phyloP scores from a whole-genome alignment of 2,113 vertebrate genomes.

The Epinephelus lanceolatus region DNA sequence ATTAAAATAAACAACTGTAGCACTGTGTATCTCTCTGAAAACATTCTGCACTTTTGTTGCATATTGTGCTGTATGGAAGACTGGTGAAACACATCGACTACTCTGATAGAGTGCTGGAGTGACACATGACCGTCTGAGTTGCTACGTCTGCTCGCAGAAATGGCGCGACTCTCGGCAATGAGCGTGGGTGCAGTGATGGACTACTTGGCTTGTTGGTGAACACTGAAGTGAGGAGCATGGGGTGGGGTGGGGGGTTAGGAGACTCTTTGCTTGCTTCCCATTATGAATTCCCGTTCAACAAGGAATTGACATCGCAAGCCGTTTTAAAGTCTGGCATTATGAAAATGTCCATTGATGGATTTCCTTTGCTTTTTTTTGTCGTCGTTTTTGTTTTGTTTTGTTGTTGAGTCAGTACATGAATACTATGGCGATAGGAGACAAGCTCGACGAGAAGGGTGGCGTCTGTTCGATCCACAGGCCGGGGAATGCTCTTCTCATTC shows the following conservation, averaged over 20 bases:
- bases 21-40: conserved; percentile 59
- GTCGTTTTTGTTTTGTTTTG: conserved; percentile 37
- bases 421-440: conserved; percentile 74
- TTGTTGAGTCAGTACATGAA: conserved; percentile 65
- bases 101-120: conserved; percentile 68
- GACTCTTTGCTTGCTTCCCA: conserved; percentile 53
- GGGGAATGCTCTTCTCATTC: conserved; percentile 70
- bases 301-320: conserved; percentile 59
- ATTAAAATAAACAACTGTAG: conserved; percentile 42
- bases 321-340: conserved; percentile 56
- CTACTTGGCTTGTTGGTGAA: conserved; percentile 78
- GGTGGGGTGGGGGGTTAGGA: conserved; percentile 18
- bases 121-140: conserved; percentile 64
- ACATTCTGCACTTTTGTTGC: conserved; percentile 77
- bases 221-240: conserved; percentile 54
- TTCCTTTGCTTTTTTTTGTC: conserved; percentile 17
- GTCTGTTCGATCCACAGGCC: conserved; percentile 65
- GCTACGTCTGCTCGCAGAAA: conserved; percentile 69
- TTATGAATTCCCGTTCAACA: conserved; percentile 61
- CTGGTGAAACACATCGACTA: conserved; percentile 76
- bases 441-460: conserved; percentile 65
- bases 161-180: conserved; percentile 62
- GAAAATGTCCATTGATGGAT: conserved; percentile 66
- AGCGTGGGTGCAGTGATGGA: conserved; percentile 58
- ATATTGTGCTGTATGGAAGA: conserved; percentile 85